These are phyloP conservation scores for Eristalis arbustorum DNA, from an alignment of 2,888 invertebrate species.

Conservation along the genomic window DNA sequence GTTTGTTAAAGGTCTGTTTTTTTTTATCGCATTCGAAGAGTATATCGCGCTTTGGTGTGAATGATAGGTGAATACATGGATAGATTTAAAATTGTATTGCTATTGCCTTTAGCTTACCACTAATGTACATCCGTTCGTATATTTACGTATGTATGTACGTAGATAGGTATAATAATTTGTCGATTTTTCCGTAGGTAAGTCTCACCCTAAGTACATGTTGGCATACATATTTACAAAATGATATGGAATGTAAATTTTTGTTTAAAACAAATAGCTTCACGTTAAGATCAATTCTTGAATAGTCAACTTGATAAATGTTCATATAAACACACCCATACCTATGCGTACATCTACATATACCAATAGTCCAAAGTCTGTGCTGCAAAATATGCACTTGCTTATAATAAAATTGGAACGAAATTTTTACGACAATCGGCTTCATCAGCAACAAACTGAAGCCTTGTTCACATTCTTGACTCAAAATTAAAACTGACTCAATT, in stretches of 20 bases:
- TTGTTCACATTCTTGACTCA: neutral
- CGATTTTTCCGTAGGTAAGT: neutral
- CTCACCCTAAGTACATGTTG: neutral
- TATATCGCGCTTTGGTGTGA: conserved; percentile 43
- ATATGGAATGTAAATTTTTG: neutral
- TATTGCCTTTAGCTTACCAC: conserved; percentile 12
- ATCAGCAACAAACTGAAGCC: conserved; percentile 5
- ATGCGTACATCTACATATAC: neutral
- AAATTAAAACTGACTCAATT: conserved; percentile 23
- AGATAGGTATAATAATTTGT: neutral
- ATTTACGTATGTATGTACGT: neutral
- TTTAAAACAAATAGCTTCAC: neutral
- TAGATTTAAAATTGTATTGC: conserved; percentile 19
- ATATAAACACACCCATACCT: neutral
- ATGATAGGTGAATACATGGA: conserved; percentile 40
- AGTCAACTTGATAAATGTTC: neutral
- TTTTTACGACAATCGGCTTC: conserved; percentile 18
- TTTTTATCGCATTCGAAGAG: conserved; percentile 31
- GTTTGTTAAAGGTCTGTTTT: conserved; percentile 42
- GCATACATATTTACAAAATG: neutral
- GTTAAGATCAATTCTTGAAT: neutral
- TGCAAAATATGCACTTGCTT: neutral
- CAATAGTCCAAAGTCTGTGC: neutral
- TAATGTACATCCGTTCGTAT: neutral
- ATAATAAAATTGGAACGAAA: neutral